These are phyloP conservation scores for Peromyscus californicus DNA, from an alignment of 2,113 vertebrate genomes.

Conservation along the genomic window DNA sequence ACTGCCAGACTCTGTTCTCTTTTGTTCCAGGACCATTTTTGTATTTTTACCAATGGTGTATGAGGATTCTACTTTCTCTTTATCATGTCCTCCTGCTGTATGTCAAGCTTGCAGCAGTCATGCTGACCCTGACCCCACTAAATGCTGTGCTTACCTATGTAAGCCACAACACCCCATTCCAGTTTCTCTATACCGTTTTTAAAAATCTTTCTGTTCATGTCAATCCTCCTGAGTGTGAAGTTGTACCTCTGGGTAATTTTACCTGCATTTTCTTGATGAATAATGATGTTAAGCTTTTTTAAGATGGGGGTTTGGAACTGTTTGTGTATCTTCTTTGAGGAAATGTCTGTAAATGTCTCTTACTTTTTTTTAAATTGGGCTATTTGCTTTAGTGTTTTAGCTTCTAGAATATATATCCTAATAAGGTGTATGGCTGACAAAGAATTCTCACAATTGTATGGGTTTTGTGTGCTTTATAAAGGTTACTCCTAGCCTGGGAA, in stretches of 20 bases:
- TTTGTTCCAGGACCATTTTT: conserved; percentile 8
- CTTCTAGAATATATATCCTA: neutral
- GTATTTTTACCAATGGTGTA: neutral
- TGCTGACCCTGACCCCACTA: neutral
- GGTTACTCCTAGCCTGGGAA: neutral
- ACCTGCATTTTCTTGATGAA: neutral
- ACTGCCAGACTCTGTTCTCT: neutral
- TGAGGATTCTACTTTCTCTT: neutral
- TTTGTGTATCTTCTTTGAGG: neutral
- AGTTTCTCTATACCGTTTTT: neutral
- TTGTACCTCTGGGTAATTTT: conserved; percentile 3
- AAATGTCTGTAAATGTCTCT: conserved; percentile 14
- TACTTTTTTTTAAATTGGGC: neutral
- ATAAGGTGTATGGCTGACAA: neutral
- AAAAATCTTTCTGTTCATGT: neutral
- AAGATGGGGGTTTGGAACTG: neutral
- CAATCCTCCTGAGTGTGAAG: neutral
- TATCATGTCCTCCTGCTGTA: neutral
- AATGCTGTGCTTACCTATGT: neutral
- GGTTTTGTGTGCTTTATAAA: neutral
- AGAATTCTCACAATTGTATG: neutral
- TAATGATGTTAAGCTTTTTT: neutral
- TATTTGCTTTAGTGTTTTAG: conserved; percentile 12
- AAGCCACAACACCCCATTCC: no score
- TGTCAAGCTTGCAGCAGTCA: no score